phyloP scores from a whole-genome alignment of 2,888 invertebrate species.

The Conistra vaccinii region DNA sequence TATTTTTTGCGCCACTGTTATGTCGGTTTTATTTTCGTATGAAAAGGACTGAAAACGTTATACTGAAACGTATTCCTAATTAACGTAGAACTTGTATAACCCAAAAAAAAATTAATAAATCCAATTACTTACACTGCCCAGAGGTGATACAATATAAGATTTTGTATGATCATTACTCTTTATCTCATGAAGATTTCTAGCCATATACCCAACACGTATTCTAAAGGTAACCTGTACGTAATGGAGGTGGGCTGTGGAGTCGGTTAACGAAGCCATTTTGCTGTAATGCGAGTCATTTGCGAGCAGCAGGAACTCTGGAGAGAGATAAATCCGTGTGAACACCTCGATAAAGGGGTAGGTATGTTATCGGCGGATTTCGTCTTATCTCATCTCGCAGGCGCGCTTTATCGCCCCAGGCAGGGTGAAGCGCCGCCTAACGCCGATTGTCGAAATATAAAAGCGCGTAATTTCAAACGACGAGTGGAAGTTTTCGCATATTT shows the following conservation, averaged over 20 bases:
- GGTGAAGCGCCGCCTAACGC: conserved; percentile 43
- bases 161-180: background rate
- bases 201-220: conserved; percentile 9
- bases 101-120: background rate
- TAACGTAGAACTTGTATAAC: background rate
- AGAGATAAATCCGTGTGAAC: conserved; percentile 67
- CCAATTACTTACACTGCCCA: too few relatives aligned
- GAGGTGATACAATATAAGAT: background rate
- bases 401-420: conserved; percentile 41
- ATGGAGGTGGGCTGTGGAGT: conserved; percentile 30
- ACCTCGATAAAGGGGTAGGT: conserved; percentile 63
- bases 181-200: conserved; percentile 16
- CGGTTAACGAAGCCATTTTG: conserved; percentile 74
- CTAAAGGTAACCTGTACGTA: conserved; percentile 31
- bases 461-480: conserved; percentile 55
- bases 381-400: conserved; percentile 63
- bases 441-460: conserved; percentile 61
- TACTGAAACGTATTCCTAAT: background rate
- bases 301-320: conserved; percentile 63
- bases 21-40: background rate
- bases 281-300: conserved; percentile 76
- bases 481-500: conserved; percentile 49
- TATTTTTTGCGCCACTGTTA: background rate
- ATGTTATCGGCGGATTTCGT: conserved; percentile 57
- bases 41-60: background rate